Conservation (phyloP, 2,797 vertebrate genomes). For the Capromys pilorides region DNA sequence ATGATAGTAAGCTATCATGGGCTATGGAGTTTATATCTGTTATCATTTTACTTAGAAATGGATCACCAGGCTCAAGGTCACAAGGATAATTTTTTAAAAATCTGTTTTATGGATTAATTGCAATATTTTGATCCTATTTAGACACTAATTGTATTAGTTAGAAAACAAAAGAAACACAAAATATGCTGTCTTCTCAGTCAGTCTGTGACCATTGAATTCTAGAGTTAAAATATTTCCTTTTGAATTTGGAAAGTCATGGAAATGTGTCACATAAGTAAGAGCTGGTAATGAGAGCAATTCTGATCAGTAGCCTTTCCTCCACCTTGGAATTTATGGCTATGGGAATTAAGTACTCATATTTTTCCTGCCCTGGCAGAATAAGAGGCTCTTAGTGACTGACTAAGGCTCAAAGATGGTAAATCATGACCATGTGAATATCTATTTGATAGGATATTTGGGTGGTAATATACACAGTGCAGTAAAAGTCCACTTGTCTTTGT, state of each 20-base stretch:
- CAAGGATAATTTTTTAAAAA: too few species aligned
- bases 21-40: too few species aligned
- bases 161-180: neutral
- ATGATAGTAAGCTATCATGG: too few species aligned
- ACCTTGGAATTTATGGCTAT: constrained; percentile 82
- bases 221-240: neutral
- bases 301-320: constrained; percentile 58
- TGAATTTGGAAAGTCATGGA: neutral
- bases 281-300: constrained; percentile 63
- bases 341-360: constrained; percentile 82
- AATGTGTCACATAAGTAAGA: constrained; percentile 42
- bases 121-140: neutral
- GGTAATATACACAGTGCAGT: constrained; percentile 75
- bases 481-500: constrained; percentile 82
- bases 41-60: too few species aligned
- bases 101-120: neutral
- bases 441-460: constrained; percentile 80
- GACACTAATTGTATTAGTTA: neutral
- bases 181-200: neutral
- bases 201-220: neutral
- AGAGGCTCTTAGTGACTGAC: constrained; percentile 82
- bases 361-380: constrained; percentile 76
- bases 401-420: constrained; percentile 82
- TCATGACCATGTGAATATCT: constrained; percentile 80
- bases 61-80: too few species aligned